phyloP scores from a whole-genome alignment of 2,888 invertebrate species.

The Torymus aiolomorphi region DNA sequence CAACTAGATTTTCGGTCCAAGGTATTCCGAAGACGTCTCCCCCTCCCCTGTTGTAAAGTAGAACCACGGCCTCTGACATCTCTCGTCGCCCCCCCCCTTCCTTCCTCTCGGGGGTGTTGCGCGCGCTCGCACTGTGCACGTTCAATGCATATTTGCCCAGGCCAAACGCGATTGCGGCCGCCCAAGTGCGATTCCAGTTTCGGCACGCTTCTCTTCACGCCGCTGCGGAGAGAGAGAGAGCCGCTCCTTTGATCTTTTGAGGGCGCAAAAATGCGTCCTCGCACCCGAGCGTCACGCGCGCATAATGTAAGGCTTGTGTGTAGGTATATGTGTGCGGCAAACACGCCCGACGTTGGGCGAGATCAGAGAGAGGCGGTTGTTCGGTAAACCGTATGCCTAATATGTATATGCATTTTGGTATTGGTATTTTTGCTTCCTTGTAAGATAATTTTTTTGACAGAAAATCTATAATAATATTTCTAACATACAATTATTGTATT shows the following conservation, averaged over 20 bases:
- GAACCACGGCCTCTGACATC: neutral
- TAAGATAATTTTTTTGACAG: no score
- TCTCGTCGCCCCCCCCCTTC: neutral
- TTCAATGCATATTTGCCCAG: slow-evolving; percentile 62
- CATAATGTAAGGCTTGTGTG: no score
- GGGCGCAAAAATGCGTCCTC: slow-evolving; percentile 10
- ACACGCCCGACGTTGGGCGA: no score
- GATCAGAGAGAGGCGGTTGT: no score
- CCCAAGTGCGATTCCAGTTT: slow-evolving; percentile 38
- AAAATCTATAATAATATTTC: no score
- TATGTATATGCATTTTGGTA: no score
- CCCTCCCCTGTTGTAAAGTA: neutral
- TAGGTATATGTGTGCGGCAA: no score
- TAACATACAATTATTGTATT: no score
- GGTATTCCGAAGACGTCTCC: slow-evolving; percentile 2
- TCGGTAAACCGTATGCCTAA: no score
- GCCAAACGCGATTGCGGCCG: slow-evolving; percentile 57
- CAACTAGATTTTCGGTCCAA: slow-evolving; percentile 16
- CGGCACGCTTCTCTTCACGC: slow-evolving; percentile 13
- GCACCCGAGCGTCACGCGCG: neutral
- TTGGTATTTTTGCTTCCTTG: no score
- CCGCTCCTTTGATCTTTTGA: slow-evolving; percentile 34
- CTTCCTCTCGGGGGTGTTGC: slow-evolving; percentile 8
- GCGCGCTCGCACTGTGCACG: neutral
- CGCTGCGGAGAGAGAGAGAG: neutral